These are phyloP conservation scores for Eclectus roratus DNA, from an alignment of 2,113 vertebrate genomes.

Conservation along the genomic window DNA sequence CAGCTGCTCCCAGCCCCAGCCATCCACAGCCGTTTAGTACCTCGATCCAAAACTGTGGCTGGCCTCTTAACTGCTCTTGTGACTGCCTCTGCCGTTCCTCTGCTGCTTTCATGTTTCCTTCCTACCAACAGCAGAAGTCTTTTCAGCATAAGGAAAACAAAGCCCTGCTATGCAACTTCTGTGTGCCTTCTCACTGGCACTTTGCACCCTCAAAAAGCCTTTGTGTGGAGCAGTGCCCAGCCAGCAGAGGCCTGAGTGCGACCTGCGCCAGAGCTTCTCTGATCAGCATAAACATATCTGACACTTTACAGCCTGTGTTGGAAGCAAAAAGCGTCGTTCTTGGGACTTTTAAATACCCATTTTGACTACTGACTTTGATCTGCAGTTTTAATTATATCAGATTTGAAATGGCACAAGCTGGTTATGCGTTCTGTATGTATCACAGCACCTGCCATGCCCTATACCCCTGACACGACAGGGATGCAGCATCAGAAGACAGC, in stretches of 20 bases:
- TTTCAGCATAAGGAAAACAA: not conserved
- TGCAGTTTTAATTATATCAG: not conserved
- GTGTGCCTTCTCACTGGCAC: not conserved
- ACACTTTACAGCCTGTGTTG: not conserved
- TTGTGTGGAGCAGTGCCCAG: not conserved
- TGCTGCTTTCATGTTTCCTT: not conserved
- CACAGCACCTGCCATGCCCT: fast-evolving
- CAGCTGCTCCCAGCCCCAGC: not conserved
- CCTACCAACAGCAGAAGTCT: not conserved
- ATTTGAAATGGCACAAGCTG: not conserved
- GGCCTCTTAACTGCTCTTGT: not conserved
- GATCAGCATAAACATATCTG: not conserved
- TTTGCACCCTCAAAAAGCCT: not conserved
- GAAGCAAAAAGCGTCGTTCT: not conserved
- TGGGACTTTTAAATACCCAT: not conserved
- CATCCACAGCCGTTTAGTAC: fast-evolving
- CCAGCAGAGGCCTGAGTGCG: not conserved
- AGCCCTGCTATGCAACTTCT: not conserved
- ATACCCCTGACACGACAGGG: fast-evolving
- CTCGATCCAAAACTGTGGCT: not conserved
- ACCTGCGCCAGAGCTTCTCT: not conserved
- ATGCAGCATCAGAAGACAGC: not conserved
- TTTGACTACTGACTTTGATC: not conserved
- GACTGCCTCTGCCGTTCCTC: not conserved
- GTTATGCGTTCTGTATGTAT: not conserved